Conservation (phyloP, 2,888 invertebrate genomes). For the Melieria omissa region DNA sequence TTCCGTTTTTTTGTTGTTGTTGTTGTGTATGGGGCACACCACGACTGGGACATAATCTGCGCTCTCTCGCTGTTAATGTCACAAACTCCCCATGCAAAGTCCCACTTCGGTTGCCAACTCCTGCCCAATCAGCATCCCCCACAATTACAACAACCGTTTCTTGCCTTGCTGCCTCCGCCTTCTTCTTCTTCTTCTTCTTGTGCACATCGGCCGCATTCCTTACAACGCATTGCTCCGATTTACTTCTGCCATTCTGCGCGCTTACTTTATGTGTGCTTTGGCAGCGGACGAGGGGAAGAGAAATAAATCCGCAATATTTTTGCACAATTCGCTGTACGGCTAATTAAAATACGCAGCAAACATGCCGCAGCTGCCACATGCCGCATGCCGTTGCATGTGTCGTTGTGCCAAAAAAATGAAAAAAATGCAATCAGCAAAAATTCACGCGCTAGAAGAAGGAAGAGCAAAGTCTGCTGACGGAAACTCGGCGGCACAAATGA, state of each 20-base stretch:
- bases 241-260: no score
- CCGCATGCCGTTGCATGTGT: constrained; percentile 1
- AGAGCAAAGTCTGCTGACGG: constrained; percentile 5
- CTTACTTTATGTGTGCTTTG: background rate
- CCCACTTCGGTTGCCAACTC: no score
- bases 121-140: background rate
- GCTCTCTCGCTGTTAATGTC: no score
- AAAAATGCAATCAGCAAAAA: background rate
- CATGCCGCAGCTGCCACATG: constrained; percentile 10
- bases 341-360: constrained; percentile 55
- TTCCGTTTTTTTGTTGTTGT: no score
- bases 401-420: background rate
- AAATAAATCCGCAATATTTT: constrained; percentile 9
- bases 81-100: no score
- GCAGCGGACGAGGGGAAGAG: no score
- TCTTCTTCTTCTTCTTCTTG: background rate
- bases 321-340: constrained; percentile 51
- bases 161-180: background rate
- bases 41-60: no score
- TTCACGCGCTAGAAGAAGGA: constrained; percentile 8
- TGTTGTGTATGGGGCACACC: no score
- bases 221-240: background rate
- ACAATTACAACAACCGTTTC: background rate
- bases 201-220: background rate
- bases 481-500: background rate